phyloP scores from a whole-genome alignment of 2,888 invertebrate species.

The Agrilus mali region DNA sequence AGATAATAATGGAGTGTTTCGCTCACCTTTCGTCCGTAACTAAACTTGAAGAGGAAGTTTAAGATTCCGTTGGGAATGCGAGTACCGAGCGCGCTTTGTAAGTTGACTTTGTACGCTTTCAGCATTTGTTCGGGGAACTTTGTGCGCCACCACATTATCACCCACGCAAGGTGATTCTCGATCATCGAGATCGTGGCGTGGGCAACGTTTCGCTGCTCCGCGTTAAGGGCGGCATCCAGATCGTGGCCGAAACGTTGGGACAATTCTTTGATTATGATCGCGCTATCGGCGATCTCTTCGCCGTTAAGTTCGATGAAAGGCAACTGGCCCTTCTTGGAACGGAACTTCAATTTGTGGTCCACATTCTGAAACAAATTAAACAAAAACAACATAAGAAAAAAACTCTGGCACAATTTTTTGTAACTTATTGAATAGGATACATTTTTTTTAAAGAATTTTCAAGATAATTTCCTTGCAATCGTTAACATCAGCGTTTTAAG shows the following conservation, averaged over 20 bases:
- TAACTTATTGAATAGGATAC: not conserved
- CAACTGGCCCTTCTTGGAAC: conserved; percentile 86
- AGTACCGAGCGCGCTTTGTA: conserved; percentile 78
- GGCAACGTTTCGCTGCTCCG: conserved; percentile 76
- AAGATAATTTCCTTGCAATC: not conserved
- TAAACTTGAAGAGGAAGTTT: conserved; percentile 82
- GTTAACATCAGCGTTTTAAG: not conserved
- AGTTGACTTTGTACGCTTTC: conserved; percentile 83
- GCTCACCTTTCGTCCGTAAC: conserved; percentile 71
- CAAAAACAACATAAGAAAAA: conserved; percentile 8
- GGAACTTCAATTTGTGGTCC: conserved; percentile 86
- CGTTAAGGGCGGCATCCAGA: conserved; percentile 66
- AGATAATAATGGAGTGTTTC: no score
- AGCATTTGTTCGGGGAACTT: conserved; percentile 76
- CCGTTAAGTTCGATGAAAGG: conserved; percentile 94
- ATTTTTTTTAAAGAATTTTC: not conserved
- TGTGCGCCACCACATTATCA: conserved; percentile 82
- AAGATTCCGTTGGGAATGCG: conserved; percentile 78
- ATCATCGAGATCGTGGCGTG: conserved; percentile 92
- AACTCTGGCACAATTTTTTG: not conserved
- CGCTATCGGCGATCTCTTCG: conserved; percentile 85
- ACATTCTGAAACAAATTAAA: conserved; percentile 71
- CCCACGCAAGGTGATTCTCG: conserved; percentile 89
- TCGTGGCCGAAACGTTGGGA: conserved; percentile 73
- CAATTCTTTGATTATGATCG: conserved; percentile 80